Conservation (phyloP, 2,797 vertebrate species). For the Acomys russatus region DNA sequence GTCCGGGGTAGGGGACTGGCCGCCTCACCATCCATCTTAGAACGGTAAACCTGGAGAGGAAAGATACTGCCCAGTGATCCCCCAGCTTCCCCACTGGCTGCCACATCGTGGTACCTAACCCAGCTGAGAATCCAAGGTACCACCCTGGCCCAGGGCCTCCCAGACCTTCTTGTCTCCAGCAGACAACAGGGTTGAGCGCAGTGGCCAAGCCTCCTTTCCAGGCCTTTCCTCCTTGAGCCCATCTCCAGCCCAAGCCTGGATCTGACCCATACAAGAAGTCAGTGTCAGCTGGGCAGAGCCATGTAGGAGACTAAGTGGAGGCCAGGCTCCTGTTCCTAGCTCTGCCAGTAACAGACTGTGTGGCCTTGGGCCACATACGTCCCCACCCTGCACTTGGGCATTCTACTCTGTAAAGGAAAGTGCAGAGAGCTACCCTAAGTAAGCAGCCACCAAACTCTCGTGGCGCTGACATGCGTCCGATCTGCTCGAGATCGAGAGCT, state of each 20-base stretch:
- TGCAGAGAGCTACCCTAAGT: not conserved
- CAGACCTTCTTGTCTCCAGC: not conserved
- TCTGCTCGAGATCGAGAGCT: not conserved
- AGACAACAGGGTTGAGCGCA: not conserved
- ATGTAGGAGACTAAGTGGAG: not conserved
- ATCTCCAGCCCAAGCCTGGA: not conserved
- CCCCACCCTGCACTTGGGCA: not conserved
- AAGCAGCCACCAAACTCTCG: not conserved
- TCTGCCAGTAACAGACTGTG: not conserved
- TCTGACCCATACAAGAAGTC: not conserved
- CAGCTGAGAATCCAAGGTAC: not conserved
- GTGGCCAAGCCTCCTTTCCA: slow-evolving; percentile 17
- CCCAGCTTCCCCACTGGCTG: not conserved
- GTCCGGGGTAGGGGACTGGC: slow-evolving; percentile 87
- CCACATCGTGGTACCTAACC: not conserved
- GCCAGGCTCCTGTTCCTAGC: not conserved
- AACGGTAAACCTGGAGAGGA: slow-evolving; percentile 93
- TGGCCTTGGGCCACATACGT: not conserved
- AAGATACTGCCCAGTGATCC: not conserved
- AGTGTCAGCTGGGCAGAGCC: not conserved
- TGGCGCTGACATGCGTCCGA: rapidly evolving
- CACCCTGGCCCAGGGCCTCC: not conserved
- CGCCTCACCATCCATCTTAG: slow-evolving; percentile 92
- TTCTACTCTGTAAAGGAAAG: slow-evolving; percentile 3
- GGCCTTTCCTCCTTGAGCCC: not conserved